Evolutionary conservation across 2,888 invertebrate species (phyloP), one percentile per base, ranked within the genome.

Genomic region (Drosophila subquinaria): DNA sequence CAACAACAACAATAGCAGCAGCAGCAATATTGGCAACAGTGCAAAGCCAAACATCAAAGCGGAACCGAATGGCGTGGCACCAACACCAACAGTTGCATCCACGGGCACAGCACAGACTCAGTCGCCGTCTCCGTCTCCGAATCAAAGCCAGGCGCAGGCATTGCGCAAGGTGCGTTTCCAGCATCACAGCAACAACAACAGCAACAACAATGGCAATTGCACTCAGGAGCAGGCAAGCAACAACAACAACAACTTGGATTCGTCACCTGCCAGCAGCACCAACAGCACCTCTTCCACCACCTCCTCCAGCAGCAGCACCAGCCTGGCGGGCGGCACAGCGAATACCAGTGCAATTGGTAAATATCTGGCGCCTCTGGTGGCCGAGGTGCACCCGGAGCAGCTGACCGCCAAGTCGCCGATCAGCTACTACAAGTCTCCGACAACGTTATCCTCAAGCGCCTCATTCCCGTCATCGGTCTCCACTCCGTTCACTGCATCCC

Each of bases 361-460:
- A 81, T 92, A 92, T 67, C 81, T 92, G 51, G 91, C 92, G 6
- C 92, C 92, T 2, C 76, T 92, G 42, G 92, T 92, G 17, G 92
- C 92, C 20, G 92, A 92, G 69, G 92, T 92, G 35, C 92, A 92
- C 85, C 92, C 92, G 0, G 92, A 92, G 64, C 92, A 92, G 78
- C 81, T 92, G 55, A 90, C 76, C 52, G 76, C 76, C n/a, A 79
- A 81, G 60, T 76, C 85, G 36, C 70, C 81, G 35, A 88, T 69
- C 62, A 92, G 79, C 52, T 88, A 74, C 35, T 91, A 91, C 66
- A 91, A 92, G 68, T 91, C 91, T 40, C 92, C 92, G 38, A 91
- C 91, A 60, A 90, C 91, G 43, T 79, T 91, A 4, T 91, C 91
- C 23, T 91, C 91, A 48, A 90, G 90, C 73, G 91, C 91, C 61